Percentiles rank a stretch among this genome's conserved stretches.
Conservation (phyloP, 2,113 vertebrate species). For the Carlito syrichta region DNA sequence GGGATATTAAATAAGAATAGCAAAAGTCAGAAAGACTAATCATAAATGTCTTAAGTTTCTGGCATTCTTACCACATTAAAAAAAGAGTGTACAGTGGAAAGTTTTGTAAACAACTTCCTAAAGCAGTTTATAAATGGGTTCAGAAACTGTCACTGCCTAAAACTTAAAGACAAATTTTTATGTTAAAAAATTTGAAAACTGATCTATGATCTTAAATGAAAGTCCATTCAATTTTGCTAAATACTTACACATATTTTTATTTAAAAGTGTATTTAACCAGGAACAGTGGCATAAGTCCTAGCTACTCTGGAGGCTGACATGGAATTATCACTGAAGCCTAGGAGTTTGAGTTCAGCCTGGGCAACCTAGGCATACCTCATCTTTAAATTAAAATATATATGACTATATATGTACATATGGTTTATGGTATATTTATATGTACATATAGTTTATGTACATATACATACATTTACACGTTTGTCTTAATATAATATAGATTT, state of each 20-base stretch:
- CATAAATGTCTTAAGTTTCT: conserved; percentile 62
- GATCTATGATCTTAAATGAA: too few relatives aligned
- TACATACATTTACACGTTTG: too few relatives aligned
- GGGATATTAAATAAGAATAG: not conserved
- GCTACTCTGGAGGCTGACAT: not conserved
- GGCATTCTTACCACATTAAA: conserved; percentile 64
- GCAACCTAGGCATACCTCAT: not conserved
- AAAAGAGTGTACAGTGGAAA: conserved; percentile 60
- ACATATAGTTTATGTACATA: too few relatives aligned
- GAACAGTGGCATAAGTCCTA: not conserved
- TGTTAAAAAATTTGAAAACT: conserved; percentile 32
- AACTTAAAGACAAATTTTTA: conserved; percentile 56
- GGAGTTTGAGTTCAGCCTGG: not conserved
- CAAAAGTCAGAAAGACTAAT: conserved; percentile 64
- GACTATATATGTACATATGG: not conserved
- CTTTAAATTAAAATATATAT: not conserved
- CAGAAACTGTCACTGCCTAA: conserved; percentile 7
- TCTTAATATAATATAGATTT: not conserved
- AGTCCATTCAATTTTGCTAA: not conserved
- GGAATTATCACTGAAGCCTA: not conserved
- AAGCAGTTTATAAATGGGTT: not conserved
- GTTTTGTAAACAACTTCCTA: conserved; percentile 15
- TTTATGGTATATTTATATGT: not conserved
- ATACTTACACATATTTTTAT: conserved; percentile 1
- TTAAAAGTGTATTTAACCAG: not conserved